These are phyloP conservation scores for Nebria salina DNA, from an alignment of 2,888 invertebrate genomes.

Conservation along the genomic window DNA sequence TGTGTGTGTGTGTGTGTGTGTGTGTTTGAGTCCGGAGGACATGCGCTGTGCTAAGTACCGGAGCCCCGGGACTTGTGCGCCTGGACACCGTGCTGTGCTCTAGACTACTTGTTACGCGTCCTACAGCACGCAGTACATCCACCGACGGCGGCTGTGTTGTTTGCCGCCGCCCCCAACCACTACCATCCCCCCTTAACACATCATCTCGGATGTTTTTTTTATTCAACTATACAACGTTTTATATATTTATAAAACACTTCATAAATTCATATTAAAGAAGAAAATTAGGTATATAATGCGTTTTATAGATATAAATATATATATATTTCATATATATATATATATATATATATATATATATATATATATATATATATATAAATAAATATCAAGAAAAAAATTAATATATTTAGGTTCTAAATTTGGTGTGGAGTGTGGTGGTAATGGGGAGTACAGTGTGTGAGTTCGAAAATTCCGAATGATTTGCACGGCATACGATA, in stretches of 20 bases:
- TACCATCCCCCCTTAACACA: background rate
- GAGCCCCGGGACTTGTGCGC: constrained; percentile 44
- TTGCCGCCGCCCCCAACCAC: background rate
- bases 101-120: constrained; percentile 61
- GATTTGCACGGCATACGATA: background rate
- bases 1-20: background rate
- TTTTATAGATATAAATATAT: no score
- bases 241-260: background rate
- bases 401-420: no score
- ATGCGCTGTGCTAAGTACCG: constrained; percentile 20
- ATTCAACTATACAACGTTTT: background rate
- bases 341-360: no score
- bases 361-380: no score
- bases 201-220: background rate
- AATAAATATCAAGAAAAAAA: no score
- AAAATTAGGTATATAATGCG: no score
- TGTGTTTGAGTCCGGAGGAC: constrained; percentile 6
- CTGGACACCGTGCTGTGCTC: constrained; percentile 55
- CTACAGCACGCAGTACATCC: background rate
- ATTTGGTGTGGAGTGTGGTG: no score
- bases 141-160: background rate
- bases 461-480: no score
- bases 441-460: no score
- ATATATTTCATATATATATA: no score
- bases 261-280: no score